Evolutionary conservation across 53 echinoderm and acorn worm species (phyloP).

Genomic region (Holothuria scabra): DNA sequence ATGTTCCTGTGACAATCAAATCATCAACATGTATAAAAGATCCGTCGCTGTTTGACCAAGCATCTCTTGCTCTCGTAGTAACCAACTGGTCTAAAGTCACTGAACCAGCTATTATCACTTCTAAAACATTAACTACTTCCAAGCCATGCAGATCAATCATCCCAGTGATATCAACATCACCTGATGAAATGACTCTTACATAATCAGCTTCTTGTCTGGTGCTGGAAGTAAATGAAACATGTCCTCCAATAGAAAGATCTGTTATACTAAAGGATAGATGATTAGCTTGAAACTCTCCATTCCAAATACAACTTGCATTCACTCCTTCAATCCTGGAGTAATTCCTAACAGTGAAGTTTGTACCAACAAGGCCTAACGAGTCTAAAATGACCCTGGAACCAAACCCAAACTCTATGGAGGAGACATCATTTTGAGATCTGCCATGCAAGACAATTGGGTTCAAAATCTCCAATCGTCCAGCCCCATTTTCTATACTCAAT

Average conservation of each 20-base stretch:
- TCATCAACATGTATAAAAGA: constrained; percentile 66
- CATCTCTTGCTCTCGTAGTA: constrained; percentile 39
- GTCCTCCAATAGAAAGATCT: constrained; percentile 53
- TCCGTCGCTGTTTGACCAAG: constrained; percentile 57
- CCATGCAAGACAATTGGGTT: constrained; percentile 72
- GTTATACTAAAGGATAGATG: constrained; percentile 54
- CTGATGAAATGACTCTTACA: constrained; percentile 42
- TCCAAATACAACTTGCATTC: constrained; percentile 42
- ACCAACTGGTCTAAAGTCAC: constrained; percentile 54
- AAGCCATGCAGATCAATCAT: constrained; percentile 57
- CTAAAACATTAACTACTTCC: constrained; percentile 24
- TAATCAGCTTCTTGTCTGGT: constrained; percentile 55
- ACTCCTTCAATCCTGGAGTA: constrained; percentile 54
- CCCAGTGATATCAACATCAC: constrained; percentile 52
- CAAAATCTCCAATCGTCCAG: constrained; percentile 61
- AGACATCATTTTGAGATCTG: constrained; percentile 33
- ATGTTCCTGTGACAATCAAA: constrained; percentile 55
- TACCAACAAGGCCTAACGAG: constrained; percentile 48
- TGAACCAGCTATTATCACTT: constrained; percentile 54
- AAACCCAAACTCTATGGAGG: constrained; percentile 39
- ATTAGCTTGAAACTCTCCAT: constrained; percentile 52
- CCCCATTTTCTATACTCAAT: constrained; percentile 21
- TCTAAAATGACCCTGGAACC: constrained; percentile 64
- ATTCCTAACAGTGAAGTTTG: constrained; percentile 42
- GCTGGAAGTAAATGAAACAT: constrained; percentile 63